A percentile compares a stretch with the other conserved stretches of the same genome.
Evolutionary conservation across 2,113 vertebrate species (phyloP).

Genomic region (Clarias magur): DNA sequence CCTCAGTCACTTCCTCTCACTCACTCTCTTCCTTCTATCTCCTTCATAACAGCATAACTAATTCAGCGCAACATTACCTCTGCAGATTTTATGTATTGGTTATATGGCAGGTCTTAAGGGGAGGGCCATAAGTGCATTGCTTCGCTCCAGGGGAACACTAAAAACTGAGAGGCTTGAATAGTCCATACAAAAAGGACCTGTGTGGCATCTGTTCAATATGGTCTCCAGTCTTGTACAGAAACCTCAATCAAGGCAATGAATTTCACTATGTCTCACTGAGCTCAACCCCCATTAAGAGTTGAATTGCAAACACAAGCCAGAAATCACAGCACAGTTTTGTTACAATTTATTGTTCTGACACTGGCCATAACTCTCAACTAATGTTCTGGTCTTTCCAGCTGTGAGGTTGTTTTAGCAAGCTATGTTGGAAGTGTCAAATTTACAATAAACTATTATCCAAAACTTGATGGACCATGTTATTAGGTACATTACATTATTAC

Average conservation of each 20-base stretch:
- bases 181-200: conserved; percentile 41
- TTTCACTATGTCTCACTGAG: conserved; percentile 35
- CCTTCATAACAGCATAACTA: conserved; percentile 39
- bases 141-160: conserved; percentile 4
- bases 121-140: conserved; percentile 32
- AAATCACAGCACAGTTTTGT: conserved; percentile 4
- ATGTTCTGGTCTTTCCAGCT: conserved; percentile 9
- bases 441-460: conserved; percentile 20
- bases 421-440: conserved; percentile 19
- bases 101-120: conserved; percentile 26
- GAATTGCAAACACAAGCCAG: conserved; percentile 25
- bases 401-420: not conserved
- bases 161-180: conserved; percentile 26
- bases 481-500: conserved; percentile 9
- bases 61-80: not conserved
- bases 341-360: conserved; percentile 31
- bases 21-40: conserved; percentile 36
- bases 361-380: conserved; percentile 1
- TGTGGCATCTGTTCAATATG: conserved; percentile 32
- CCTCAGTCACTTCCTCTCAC: not conserved
- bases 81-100: conserved; percentile 23
- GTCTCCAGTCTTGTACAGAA: conserved; percentile 26
- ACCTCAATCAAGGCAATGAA: conserved; percentile 27
- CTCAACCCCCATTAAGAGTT: conserved; percentile 16
- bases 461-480: not conserved